Conservation (phyloP, 2,888 invertebrate genomes). For the Drosophila yooni region DNA sequence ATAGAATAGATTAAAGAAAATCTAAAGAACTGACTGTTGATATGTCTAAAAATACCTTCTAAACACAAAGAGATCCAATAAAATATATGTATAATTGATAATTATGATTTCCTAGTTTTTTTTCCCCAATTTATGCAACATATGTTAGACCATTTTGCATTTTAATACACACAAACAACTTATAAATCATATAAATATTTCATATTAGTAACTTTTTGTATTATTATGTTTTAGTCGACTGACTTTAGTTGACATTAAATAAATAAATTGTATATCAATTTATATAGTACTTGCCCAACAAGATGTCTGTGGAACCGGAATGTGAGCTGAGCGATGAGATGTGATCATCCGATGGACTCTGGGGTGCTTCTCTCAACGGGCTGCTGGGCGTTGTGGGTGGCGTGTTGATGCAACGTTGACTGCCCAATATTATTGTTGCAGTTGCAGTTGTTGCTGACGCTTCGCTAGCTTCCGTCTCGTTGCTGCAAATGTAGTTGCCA, state of each 20-base stretch:
- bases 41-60: not conserved
- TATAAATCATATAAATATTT: not conserved
- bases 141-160: not conserved
- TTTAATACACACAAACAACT: rapidly evolving
- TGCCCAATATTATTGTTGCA: conserved; percentile 42
- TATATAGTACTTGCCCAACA: conserved; percentile 78
- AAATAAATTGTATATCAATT: not conserved
- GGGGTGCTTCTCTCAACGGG: conserved; percentile 80
- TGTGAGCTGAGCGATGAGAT: conserved; percentile 83
- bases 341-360: conserved; percentile 84
- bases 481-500: conserved; percentile 30
- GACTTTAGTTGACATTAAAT: too few species aligned
- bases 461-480: conserved; percentile 28
- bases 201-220: not conserved
- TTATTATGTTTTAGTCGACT: too few species aligned
- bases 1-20: not conserved
- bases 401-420: conserved; percentile 72
- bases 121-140: not conserved
- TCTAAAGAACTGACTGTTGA: not conserved
- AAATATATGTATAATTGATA: not conserved
- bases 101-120: not conserved
- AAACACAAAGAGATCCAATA: not conserved
- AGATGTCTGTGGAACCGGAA: conserved; percentile 83
- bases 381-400: conserved; percentile 83
- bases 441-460: conserved; percentile 7